Conservation (phyloP, 1,140 invertebrate genomes). For the Drosophila kepulauana region DNA sequence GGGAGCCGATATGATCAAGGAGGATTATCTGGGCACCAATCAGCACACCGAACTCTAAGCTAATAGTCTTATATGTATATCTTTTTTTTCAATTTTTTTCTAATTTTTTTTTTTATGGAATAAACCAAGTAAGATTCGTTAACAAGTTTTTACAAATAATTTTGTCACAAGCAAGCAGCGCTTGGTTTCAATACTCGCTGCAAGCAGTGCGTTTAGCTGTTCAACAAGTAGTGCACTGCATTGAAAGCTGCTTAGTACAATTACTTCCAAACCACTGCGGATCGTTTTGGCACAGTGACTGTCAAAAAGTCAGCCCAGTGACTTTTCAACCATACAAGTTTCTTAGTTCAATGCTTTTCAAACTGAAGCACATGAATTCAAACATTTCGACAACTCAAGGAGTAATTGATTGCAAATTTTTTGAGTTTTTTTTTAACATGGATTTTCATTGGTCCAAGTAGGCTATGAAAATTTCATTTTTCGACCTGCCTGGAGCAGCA, state of each 20-base stretch:
- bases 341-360: too few species aligned
- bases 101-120: conserved; percentile 1
- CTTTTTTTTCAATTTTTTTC: conserved; percentile 16
- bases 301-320: neutral
- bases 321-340: neutral
- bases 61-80: neutral
- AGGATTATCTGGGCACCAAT: conserved; percentile 73
- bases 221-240: neutral
- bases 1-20: conserved; percentile 90
- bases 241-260: neutral
- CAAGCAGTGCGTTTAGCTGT: too few species aligned
- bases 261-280: neutral
- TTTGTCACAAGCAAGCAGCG: neutral
- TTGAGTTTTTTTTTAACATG: too few species aligned
- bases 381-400: too few species aligned
- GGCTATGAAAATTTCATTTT: too few species aligned
- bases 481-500: too few species aligned
- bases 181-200: neutral
- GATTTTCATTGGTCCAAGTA: too few species aligned
- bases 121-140: neutral
- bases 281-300: conserved; percentile 3
- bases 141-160: neutral
- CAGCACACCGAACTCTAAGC: conserved; percentile 60
- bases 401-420: too few species aligned
- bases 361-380: neutral